Conservation (phyloP, 2,888 invertebrate genomes). For the Apamea crenata region DNA sequence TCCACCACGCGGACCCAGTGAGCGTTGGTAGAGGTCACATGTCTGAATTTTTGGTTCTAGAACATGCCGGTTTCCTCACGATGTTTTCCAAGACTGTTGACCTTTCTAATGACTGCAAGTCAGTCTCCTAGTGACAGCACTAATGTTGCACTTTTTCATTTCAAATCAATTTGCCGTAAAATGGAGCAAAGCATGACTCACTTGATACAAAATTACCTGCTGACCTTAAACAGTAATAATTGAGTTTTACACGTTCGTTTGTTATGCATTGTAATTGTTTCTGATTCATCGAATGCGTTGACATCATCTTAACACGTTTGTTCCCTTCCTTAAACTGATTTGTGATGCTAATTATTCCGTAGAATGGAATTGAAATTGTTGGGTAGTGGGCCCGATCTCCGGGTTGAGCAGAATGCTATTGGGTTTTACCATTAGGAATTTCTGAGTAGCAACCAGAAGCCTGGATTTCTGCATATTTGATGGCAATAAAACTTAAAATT, state of each 20-base stretch:
- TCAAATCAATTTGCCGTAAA: constrained; percentile 26
- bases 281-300: constrained; percentile 57
- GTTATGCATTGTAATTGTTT: constrained; percentile 47
- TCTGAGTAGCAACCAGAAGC: background rate
- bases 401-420: background rate
- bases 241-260: constrained; percentile 44
- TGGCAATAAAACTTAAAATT: background rate
- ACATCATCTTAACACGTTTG: constrained; percentile 40
- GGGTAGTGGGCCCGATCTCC: background rate
- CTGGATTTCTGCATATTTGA: background rate
- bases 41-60: no score
- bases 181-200: constrained; percentile 44
- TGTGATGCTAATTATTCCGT: constrained; percentile 6
- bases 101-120: background rate
- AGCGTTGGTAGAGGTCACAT: no score
- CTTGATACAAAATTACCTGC: constrained; percentile 39
- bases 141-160: constrained; percentile 16
- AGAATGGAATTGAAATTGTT: background rate
- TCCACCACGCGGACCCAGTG: no score
- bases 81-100: background rate
- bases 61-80: no score
- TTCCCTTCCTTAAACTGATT: constrained; percentile 24
- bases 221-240: constrained; percentile 56
- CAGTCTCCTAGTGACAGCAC: background rate
- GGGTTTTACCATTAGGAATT: background rate